Evolutionary conservation across 2,797 vertebrate genomes (phyloP), one percentile per base, ranked within the genome.

Genomic region (Poeciliopsis presidionis): DNA sequence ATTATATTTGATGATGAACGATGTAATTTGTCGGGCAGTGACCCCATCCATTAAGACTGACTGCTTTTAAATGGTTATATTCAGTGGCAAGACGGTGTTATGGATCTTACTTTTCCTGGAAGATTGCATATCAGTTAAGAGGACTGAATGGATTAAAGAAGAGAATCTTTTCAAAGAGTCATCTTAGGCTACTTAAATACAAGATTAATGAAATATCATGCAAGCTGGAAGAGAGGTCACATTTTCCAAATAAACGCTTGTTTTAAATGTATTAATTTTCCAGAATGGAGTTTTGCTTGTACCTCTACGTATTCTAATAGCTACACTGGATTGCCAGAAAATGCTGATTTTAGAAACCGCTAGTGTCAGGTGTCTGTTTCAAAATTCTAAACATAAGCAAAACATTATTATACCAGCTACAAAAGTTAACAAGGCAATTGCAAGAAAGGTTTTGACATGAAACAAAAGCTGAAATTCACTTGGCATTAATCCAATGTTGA

Each of bases 1-100:
- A 91, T 84, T 84, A 78, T 28, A 79, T 80, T 46, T 70, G 51
- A 84, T 84, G 87, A 84, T 90, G 80, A 85, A 83, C 70, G 77
- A 80, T 80, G 88, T 79, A 88, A 86, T 72, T 70, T 74, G 3
- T 73, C 84, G 57, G 73, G 74, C 74, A 55, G 75, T 55, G 84
- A 90, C 79, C 83, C 75, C 82, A 76, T 90, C 75, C 79, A 79
- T 83, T 86, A 72, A 75, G 59, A 79, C 74, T 81, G 73, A 74
- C 74, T 74, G 81, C 75, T 76, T 76, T 72, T 84, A 84, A 90
- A 88, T 85, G 79, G 84, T 83, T 57, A 75, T 77, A 86, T 87
- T 89, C 74, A 83, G 80, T 67, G 55, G 69, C 63, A 78, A 82
- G 81, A 79, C 51, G 79, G 69, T 75, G 67, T 49, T 0, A 30